phyloP scores from a whole-genome alignment of 1,140 invertebrate genomes.

The Drosophila sproati region DNA sequence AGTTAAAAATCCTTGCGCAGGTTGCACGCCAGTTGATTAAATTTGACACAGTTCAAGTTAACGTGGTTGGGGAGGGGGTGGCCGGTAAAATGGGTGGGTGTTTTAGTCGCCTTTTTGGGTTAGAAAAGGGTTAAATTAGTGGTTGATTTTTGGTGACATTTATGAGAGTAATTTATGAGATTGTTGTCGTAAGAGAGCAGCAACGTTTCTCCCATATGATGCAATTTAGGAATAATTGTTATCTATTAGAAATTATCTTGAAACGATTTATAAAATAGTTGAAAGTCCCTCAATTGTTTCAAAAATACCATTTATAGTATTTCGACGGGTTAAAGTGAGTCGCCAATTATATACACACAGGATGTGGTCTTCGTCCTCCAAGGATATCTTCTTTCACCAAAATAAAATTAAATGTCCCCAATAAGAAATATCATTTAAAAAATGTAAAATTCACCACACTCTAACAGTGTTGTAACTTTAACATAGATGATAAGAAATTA shows the following conservation, averaged over 20 bases:
- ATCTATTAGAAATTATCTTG: too few species aligned
- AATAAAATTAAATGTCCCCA: too few species aligned
- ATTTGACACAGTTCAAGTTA: conserved; percentile 71
- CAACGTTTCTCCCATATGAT: not conserved
- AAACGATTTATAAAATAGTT: not conserved
- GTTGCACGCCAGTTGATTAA: conserved; percentile 72
- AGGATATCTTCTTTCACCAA: too few species aligned
- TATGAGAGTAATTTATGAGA: conserved; percentile 38
- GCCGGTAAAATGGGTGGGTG: conserved; percentile 1
- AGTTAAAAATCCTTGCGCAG: conserved; percentile 40
- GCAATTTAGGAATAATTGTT: too few species aligned
- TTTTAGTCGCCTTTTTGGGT: conserved; percentile 25
- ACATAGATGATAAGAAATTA: not conserved
- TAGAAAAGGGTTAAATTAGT: conserved; percentile 64
- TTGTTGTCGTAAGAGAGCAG: not conserved
- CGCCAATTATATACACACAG: too few species aligned
- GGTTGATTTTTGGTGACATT: conserved; percentile 66
- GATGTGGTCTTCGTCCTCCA: too few species aligned
- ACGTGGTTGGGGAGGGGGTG: conserved; percentile 3
- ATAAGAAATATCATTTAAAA: not conserved
- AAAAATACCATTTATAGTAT: too few species aligned
- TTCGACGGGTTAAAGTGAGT: too few species aligned
- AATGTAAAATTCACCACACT: not conserved
- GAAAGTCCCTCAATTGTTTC: not conserved
- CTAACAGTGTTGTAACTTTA: not conserved